Conservation (phyloP, 2,113 vertebrate genomes). For the Deroptyus accipitrinus region DNA sequence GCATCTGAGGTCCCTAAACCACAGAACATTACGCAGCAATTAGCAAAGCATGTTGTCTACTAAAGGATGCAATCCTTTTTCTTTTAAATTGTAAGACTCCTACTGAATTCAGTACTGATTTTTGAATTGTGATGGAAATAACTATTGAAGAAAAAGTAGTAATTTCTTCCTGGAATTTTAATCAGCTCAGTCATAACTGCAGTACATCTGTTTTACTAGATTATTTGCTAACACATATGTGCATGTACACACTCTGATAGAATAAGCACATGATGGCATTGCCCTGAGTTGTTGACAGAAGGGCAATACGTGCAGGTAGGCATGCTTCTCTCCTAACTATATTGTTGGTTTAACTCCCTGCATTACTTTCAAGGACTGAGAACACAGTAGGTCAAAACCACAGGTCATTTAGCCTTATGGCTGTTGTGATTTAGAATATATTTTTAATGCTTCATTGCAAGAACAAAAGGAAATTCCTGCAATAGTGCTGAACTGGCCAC, state of each 20-base stretch:
- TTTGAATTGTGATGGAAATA: not conserved
- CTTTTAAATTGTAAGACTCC: not conserved
- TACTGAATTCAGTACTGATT: not conserved
- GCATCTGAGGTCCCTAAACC: rapidly evolving
- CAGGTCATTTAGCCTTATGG: not conserved
- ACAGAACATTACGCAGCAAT: not conserved
- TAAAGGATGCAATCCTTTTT: not conserved
- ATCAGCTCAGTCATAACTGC: conserved; percentile 32
- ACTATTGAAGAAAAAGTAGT: not conserved
- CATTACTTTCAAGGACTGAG: not conserved
- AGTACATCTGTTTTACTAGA: conserved; percentile 14
- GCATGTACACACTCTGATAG: not conserved
- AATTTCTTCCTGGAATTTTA: conserved; percentile 21
- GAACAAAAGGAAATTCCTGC: not conserved
- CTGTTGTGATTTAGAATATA: not conserved
- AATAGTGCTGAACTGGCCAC: not conserved
- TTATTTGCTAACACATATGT: conserved; percentile 30
- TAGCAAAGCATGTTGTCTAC: not conserved
- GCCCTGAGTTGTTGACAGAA: not conserved
- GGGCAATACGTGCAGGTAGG: not conserved
- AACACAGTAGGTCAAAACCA: not conserved
- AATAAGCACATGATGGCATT: not conserved
- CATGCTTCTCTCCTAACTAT: not conserved
- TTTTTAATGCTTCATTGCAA: not conserved
- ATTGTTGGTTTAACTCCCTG: not conserved